Percentiles rank a stretch among this genome's conserved stretches.
Conservation (phyloP, 2,888 invertebrate species). For the Diabrotica balteata region DNA sequence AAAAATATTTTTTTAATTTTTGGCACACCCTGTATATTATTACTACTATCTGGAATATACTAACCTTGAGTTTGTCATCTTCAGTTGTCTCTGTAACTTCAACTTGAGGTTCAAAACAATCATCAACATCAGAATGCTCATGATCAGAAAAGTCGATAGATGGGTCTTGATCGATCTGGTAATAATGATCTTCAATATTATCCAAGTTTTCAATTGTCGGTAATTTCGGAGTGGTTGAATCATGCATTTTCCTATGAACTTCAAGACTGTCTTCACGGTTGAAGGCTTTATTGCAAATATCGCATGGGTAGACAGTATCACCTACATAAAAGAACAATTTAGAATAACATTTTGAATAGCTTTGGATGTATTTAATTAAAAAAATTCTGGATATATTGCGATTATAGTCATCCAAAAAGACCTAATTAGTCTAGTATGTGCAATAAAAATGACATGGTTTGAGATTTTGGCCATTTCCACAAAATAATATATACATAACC, state of each 20-base stretch:
- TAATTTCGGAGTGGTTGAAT: conserved; percentile 52
- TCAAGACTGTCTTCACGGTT: conserved; percentile 58
- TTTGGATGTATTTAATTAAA: too few relatives aligned
- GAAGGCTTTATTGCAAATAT: conserved; percentile 61
- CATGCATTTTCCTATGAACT: conserved; percentile 56
- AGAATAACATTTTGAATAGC: too few relatives aligned
- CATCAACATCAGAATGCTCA: conserved; percentile 29
- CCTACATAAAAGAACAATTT: conserved; percentile 38
- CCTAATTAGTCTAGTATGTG: too few relatives aligned
- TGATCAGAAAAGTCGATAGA: conserved; percentile 42
- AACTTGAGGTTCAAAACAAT: conserved; percentile 54
- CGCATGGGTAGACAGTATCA: conserved; percentile 59
- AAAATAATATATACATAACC: too few relatives aligned
- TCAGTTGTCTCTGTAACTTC: conserved; percentile 48
- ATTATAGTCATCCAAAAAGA: too few relatives aligned
- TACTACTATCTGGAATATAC: neutral
- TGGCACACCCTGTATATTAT: too few relatives aligned
- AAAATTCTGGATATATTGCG: too few relatives aligned
- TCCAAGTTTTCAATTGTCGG: conserved; percentile 59
- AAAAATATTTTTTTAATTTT: too few relatives aligned
- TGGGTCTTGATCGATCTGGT: conserved; percentile 41
- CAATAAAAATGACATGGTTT: too few relatives aligned
- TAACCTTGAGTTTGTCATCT: conserved; percentile 35
- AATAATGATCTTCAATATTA: conserved; percentile 58
- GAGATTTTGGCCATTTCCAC: too few relatives aligned